phyloP scores from a whole-genome alignment of 2,888 invertebrate species.

The Leucoptera coffeella region DNA sequence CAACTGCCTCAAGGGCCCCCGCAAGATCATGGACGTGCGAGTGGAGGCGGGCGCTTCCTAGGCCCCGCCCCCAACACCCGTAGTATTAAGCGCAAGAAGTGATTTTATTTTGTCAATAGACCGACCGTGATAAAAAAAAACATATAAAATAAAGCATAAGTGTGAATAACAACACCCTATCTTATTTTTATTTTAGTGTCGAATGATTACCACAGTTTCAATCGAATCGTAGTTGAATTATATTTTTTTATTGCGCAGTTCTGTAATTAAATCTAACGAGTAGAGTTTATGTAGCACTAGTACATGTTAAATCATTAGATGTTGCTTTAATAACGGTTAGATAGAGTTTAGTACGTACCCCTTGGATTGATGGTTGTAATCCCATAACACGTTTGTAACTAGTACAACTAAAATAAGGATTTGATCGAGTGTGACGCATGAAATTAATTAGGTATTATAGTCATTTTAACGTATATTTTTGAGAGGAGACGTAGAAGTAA shows the following conservation, averaged over 20 bases:
- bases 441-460: too few species aligned
- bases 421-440: too few species aligned
- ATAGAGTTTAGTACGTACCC: conserved; percentile 21
- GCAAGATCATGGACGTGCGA: conserved; percentile 44
- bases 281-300: conserved; percentile 13
- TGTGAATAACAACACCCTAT: conserved; percentile 27
- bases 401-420: conserved; percentile 11
- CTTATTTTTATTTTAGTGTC: conserved; percentile 24
- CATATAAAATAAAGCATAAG: conserved; percentile 33
- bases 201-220: conserved; percentile 38
- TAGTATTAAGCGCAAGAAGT: conserved; percentile 35
- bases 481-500: conserved; percentile 18
- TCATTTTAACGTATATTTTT: too few species aligned
- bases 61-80: conserved; percentile 10
- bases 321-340: conserved; percentile 18
- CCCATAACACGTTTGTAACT: conserved; percentile 22
- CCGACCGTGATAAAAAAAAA: conserved; percentile 20
- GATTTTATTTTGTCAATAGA: conserved; percentile 46
- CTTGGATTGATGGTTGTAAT: conserved; percentile 27
- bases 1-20: conserved; percentile 41
- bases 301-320: conserved; percentile 16
- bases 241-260: conserved; percentile 40
- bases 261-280: conserved; percentile 13
- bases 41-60: conserved; percentile 48
- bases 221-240: conserved; percentile 42